Percentiles rank a stretch among this genome's conserved stretches.
phyloP scores from a whole-genome alignment of 2,888 invertebrate species.

The Sphaerophoria taeniata region DNA sequence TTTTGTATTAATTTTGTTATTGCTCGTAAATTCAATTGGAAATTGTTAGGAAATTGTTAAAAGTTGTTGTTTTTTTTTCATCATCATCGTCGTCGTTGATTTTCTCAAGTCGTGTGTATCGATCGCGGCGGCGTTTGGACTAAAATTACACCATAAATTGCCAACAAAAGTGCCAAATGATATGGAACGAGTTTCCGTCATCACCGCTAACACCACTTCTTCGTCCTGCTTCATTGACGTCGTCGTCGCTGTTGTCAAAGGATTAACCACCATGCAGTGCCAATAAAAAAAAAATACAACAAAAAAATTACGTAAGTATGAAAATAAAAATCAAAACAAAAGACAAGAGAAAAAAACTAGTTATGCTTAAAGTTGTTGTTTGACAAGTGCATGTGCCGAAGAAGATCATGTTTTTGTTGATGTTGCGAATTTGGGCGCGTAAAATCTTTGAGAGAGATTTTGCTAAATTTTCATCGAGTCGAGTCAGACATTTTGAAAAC shows the following conservation, averaged over 20 bases:
- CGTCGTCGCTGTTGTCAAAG: conserved; percentile 60
- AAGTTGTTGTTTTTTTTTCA: conserved; percentile 20
- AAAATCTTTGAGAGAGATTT: conserved; percentile 27
- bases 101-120: conserved; percentile 28
- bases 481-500: conserved; percentile 46
- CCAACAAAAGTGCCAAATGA: conserved; percentile 58
- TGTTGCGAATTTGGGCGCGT: conserved; percentile 59
- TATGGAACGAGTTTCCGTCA: conserved; percentile 58
- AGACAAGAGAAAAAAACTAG: conserved; percentile 67
- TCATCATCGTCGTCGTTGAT: neutral
- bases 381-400: conserved; percentile 58
- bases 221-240: too few relatives aligned
- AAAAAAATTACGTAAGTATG: conserved; percentile 69
- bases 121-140: conserved; percentile 27
- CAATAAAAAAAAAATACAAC: conserved; percentile 44
- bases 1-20: conserved; percentile 42
- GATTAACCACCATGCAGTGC: conserved; percentile 54
- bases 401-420: conserved; percentile 63
- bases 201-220: neutral
- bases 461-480: neutral
- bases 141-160: conserved; percentile 38
- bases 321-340: conserved; percentile 41
- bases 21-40: conserved; percentile 47
- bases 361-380: conserved; percentile 59
- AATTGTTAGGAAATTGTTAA: conserved; percentile 61